A percentile compares a stretch with the other conserved stretches of the same genome.
phyloP scores from a whole-genome alignment of 2,888 invertebrate species.

The Torymus tubicola region DNA sequence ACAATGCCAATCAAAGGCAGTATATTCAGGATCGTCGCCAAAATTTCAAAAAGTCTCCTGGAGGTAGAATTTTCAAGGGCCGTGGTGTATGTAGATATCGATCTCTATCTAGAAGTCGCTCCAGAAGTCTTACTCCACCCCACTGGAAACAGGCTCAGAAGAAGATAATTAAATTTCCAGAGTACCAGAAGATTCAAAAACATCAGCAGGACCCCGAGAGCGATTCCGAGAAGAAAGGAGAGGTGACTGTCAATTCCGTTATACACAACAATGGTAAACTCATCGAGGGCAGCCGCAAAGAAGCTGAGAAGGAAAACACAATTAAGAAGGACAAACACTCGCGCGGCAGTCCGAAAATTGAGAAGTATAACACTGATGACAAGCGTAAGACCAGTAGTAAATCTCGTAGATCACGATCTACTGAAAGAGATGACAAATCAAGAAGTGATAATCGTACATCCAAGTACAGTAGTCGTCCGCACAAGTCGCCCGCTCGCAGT shows the following conservation, averaged over 20 bases:
- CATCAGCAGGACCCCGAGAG: slow-evolving; percentile 6
- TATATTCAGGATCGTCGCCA: slow-evolving; percentile 73
- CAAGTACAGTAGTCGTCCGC: slow-evolving; percentile 37
- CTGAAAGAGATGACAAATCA: slow-evolving; percentile 35
- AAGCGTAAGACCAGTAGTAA: slow-evolving; percentile 29
- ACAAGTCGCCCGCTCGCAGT: slow-evolving; percentile 47
- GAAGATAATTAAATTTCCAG: slow-evolving; percentile 88
- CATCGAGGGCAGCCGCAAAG: slow-evolving; percentile 42
- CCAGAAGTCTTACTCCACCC: slow-evolving; percentile 93
- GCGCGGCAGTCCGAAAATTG: slow-evolving; percentile 34
- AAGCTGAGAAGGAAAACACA: slow-evolving; percentile 56
- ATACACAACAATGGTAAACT: slow-evolving; percentile 48
- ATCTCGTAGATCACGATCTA: slow-evolving; percentile 35
- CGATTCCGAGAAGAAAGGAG: slow-evolving; percentile 10
- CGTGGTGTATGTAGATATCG: slow-evolving; percentile 92
- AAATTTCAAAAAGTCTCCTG: slow-evolving; percentile 78
- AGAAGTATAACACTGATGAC: slow-evolving; percentile 15
- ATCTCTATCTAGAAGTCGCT: slow-evolving; percentile 89
- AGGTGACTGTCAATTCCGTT: not conserved
- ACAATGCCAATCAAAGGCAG: slow-evolving; percentile 76
- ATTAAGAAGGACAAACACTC: slow-evolving; percentile 37
- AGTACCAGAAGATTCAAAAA: slow-evolving; percentile 80
- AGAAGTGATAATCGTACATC: slow-evolving; percentile 39
- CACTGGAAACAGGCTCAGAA: slow-evolving; percentile 95
- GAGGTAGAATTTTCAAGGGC: slow-evolving; percentile 91